Base-by-base conservation (phyloP, 2,888 invertebrate species). In the Halictus quadricinctus region DNA sequence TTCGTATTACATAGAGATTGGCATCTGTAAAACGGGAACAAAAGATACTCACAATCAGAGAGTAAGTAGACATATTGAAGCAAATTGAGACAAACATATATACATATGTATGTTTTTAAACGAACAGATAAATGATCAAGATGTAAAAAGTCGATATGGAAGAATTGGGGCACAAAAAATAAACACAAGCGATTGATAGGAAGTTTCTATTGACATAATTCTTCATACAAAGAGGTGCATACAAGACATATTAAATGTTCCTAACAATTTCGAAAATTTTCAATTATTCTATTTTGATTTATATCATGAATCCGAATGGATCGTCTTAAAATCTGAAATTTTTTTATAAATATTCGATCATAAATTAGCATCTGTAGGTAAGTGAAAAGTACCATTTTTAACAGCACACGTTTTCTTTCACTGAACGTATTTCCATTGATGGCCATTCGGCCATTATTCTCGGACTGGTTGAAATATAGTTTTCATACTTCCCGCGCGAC, bases 401-500 rank as follows among this genome's bases (percentile, higher is more conserved):
- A n/a, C 3, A 3, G 21, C 54, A 10, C 21, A 10, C 21, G 54
- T 54, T 7, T 2, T 54, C 18, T 54, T 21, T 54, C 21, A 54
- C 21, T 54, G 21, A 54, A 54, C 21, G 18, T 54, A 21, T 54
- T 54, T 21, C n/a, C 54, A 54, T 54, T 10, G 10, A n/a, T 54
- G n/a, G 10, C 21, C 21, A 8, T 8, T 21, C 21, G 21, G 8
- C 10, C 10, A 54, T 54, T n/a, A 10, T 54, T 43, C 64, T 54
- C 25, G 79, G 79, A 79, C 82, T 54, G 25, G 69, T 74, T 78
- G 4, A 36, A n/a, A 80, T 80, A 12, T 74, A 50, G 41, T 69
- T 77, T 76, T 80, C 72, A 46, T 73, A 64, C 76, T 85, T 80
- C 48, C 73, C 72, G 77, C 77, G 58, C 77, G 48, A 75, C 43